Conservation (phyloP, 2,113 vertebrate species). For the Archocentrus centrarchus region DNA sequence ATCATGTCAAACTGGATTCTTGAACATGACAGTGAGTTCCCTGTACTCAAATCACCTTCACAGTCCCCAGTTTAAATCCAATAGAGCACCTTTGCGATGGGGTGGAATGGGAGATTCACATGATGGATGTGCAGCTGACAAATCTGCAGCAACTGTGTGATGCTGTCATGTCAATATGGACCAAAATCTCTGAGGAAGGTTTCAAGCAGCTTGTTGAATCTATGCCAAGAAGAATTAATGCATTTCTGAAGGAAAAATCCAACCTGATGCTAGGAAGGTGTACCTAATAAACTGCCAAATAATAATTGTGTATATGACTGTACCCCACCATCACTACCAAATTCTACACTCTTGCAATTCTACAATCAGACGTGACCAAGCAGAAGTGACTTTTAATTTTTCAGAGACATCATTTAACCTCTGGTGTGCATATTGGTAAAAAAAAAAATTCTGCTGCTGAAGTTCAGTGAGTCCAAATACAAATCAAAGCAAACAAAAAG, state of each 20-base stretch:
- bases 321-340: background rate
- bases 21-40: background rate
- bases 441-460: background rate
- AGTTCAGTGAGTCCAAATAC: background rate
- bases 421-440: background rate
- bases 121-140: background rate
- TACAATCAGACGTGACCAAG: background rate
- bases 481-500: conserved; percentile 9
- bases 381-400: background rate
- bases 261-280: background rate
- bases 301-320: background rate
- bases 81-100: background rate
- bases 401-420: background rate
- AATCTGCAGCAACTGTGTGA: conserved; percentile 5
- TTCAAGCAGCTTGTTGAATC: background rate
- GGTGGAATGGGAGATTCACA: background rate
- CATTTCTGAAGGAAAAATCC: background rate
- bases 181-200: background rate
- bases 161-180: background rate
- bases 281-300: background rate
- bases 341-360: background rate
- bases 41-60: background rate
- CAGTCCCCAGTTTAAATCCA: background rate
- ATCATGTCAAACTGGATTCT: background rate
- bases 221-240: background rate